Evolutionary conservation across 2,888 invertebrate genomes (phyloP), one percentile per base, ranked within the genome.

Genomic region (Marasmarcha lunaedactyla): DNA sequence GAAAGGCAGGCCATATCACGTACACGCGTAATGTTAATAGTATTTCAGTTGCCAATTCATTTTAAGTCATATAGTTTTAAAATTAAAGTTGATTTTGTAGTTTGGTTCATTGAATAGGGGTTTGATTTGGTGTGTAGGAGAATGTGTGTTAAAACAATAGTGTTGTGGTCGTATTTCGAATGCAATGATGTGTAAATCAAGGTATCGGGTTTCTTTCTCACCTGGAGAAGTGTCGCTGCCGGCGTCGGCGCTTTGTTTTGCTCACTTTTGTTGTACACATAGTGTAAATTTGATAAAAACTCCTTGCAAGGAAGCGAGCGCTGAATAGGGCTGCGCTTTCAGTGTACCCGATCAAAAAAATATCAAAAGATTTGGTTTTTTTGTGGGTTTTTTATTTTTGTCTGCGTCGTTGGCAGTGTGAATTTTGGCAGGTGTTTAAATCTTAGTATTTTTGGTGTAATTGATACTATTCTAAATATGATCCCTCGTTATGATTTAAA

Each of bases 161-260:
- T 6, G 9, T 30, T 30, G 30, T n/a, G 20, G 34, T 34, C 34
- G 34, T 34, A 11, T 39, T 42, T 45, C 20, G 20, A 20, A 20
- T 20, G 20, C 20, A 20, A 20, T 42, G 41, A 55, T 47, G 48
- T 39, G 41, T 43, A 38, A 43, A 42, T 46, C 42, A 48, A 49
- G 57, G 68, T 76, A 78, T 81, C 78, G 59, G 66, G 70, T 81
- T 79, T 72, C 81, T 57, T 74, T 78, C 74, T 72, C 78, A 77
- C 78, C 73, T 71, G 73, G 65, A 74, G 76, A 78, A 77, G 79
- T 79, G 79, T 79, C 78, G 79, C 74, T 71, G 50, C 63, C 72
- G 70, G 73, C 74, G 62, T 59, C 59, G 11, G 9, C 11, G 64
- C 66, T 70, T 73, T 71, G 67, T 77, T 77, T 77, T 76, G 63